phyloP scores from a whole-genome alignment of 2,797 vertebrate genomes.

The Neosilurus mollespiculum region DNA sequence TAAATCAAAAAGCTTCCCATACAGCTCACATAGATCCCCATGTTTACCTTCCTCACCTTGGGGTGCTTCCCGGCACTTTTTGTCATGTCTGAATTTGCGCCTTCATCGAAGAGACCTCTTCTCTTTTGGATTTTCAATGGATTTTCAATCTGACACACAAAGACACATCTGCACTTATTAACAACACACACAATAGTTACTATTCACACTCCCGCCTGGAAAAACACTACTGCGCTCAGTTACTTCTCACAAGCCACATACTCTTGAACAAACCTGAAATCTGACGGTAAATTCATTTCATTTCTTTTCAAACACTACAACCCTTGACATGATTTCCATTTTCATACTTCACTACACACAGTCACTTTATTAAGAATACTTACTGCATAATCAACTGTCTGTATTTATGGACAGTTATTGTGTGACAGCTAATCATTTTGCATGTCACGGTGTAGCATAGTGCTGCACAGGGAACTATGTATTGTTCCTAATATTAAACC shows the following conservation, averaged over 20 bases:
- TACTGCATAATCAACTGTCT: not conserved
- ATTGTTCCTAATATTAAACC: not conserved
- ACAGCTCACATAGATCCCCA: not conserved
- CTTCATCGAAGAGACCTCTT: conserved; percentile 42
- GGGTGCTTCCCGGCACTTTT: conserved; percentile 25
- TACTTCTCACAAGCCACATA: not conserved
- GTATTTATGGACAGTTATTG: not conserved
- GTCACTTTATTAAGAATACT: not conserved
- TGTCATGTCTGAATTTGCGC: conserved; percentile 61
- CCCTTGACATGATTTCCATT: not conserved
- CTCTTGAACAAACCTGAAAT: not conserved
- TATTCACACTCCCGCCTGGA: not conserved
- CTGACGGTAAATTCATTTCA: not conserved
- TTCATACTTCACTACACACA: not conserved
- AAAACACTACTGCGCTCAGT: not conserved
- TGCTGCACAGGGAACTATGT: too few relatives aligned
- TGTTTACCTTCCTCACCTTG: not conserved
- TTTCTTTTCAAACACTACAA: not conserved
- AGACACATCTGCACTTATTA: not conserved
- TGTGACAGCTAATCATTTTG: not conserved
- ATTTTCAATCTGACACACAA: conserved; percentile 63
- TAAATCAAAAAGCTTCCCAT: not conserved
- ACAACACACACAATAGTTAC: not conserved
- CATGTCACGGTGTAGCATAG: not conserved
- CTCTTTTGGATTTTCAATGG: conserved; percentile 65